Evolutionary conservation across 2,797 vertebrate species (phyloP).

Genomic region (Otus scops): DNA sequence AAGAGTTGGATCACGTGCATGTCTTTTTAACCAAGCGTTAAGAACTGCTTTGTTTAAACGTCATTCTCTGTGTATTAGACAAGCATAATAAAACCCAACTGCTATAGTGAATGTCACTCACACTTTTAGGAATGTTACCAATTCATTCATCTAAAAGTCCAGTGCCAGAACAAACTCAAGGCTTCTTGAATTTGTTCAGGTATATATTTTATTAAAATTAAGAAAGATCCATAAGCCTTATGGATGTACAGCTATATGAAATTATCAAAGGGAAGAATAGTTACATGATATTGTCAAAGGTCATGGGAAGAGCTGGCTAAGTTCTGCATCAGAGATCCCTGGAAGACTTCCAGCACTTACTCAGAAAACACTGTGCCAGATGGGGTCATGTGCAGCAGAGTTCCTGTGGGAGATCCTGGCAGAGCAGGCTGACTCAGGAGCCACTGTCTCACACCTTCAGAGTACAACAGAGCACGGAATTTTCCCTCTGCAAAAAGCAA

Average conservation of each 20-base stretch:
- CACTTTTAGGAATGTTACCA: not conserved
- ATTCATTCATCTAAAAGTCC: not conserved
- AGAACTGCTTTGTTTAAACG: not conserved
- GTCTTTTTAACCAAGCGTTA: not conserved
- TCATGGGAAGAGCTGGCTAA: not conserved
- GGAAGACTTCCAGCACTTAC: not conserved
- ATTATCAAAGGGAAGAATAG: not conserved
- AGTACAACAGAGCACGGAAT: not conserved
- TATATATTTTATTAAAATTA: not conserved
- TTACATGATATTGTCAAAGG: not conserved
- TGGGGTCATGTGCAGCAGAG: not conserved
- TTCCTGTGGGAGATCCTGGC: not conserved
- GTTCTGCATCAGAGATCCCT: not conserved
- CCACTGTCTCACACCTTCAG: not conserved
- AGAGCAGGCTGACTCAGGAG: not conserved
- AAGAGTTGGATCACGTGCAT: not conserved
- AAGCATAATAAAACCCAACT: not conserved
- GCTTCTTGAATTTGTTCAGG: not conserved
- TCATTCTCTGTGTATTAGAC: not conserved
- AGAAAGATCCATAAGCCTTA: not conserved
- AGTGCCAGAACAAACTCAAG: not conserved
- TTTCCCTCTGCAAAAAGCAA: not conserved
- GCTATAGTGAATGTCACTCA: not conserved
- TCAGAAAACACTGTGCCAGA: not conserved
- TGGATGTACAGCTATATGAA: not conserved